phyloP scores from a whole-genome alignment of 2,113 vertebrate species.

The Cottus gobio region DNA sequence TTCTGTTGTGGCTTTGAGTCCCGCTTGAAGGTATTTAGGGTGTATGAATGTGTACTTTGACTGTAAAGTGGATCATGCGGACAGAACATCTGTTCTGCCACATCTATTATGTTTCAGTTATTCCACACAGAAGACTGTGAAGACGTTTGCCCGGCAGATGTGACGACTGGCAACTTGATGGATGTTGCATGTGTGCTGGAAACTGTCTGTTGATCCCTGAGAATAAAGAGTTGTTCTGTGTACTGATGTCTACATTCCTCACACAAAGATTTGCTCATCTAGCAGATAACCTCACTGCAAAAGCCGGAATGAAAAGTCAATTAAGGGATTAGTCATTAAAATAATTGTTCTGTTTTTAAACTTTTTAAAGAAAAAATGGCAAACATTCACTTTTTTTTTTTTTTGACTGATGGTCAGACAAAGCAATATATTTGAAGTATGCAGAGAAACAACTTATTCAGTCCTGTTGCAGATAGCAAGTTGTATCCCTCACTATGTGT shows the following conservation, averaged over 20 bases:
- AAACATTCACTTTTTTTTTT: not conserved
- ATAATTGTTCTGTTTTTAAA: not conserved
- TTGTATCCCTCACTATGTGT: not conserved
- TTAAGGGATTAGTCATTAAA: constrained; percentile 1
- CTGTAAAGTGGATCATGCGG: constrained; percentile 42
- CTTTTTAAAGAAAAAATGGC: not conserved
- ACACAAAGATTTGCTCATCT: not conserved
- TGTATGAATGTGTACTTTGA: constrained; percentile 47
- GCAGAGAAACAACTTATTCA: not conserved
- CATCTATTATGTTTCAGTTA: constrained; percentile 59
- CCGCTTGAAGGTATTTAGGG: constrained; percentile 52
- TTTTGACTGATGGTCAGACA: not conserved
- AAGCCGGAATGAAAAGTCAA: not conserved
- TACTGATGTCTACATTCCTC: constrained; percentile 34
- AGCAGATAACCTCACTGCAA: not conserved
- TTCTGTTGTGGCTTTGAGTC: constrained; percentile 67
- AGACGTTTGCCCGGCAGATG: constrained; percentile 59
- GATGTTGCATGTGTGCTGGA: constrained; percentile 40
- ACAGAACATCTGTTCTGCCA: constrained; percentile 60
- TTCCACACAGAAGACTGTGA: constrained; percentile 26
- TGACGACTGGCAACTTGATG: constrained; percentile 54
- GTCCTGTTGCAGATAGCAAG: not conserved
- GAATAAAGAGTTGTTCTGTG: constrained; percentile 27
- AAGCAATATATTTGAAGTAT: not conserved
- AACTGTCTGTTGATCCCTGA: constrained; percentile 18